Evolutionary conservation across 1,140 invertebrate genomes (phyloP).

Genomic region (Drosophila hydei): DNA sequence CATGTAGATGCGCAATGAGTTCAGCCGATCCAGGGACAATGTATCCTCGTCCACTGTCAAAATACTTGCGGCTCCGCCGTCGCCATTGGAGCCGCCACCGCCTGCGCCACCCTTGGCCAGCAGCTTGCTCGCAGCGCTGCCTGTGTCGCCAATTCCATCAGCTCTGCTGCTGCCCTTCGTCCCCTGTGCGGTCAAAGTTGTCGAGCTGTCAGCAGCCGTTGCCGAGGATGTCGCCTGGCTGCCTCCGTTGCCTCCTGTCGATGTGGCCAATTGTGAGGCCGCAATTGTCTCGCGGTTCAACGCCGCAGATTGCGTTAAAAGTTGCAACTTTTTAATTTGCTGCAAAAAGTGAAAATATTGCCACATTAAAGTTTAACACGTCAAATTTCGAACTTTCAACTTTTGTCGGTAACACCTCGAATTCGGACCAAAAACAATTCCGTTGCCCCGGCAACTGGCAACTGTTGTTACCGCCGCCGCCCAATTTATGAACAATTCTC

Average conservation of each 20-base stretch:
- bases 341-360: conserved; percentile 40
- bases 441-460: background rate
- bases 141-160: conserved; percentile 31
- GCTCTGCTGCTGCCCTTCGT: conserved; percentile 9
- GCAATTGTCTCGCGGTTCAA: conserved; percentile 83
- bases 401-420: conserved; percentile 1
- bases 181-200: conserved; percentile 65
- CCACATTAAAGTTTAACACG: conserved; percentile 11
- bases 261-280: conserved; percentile 83
- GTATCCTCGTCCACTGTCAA: conserved; percentile 81
- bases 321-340: conserved; percentile 84
- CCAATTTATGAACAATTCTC: background rate
- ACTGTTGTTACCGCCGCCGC: background rate
- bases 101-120: conserved; percentile 40
- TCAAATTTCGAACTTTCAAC: conserved; percentile 6
- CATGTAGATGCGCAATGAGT: conserved; percentile 82
- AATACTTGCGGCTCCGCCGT: conserved; percentile 60
- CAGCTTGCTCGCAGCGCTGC: conserved; percentile 47
- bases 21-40: conserved; percentile 78
- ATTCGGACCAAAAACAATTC: conserved; percentile 13
- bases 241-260: conserved; percentile 59
- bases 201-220: conserved; percentile 56
- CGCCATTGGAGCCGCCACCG: conserved; percentile 20
- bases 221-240: conserved; percentile 43
- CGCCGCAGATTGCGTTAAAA: conserved; percentile 82